Percentiles rank a stretch among this genome's conserved stretches.
Conservation (phyloP, 1,140 invertebrate genomes). For the Vollenhovia emeryi region DNA sequence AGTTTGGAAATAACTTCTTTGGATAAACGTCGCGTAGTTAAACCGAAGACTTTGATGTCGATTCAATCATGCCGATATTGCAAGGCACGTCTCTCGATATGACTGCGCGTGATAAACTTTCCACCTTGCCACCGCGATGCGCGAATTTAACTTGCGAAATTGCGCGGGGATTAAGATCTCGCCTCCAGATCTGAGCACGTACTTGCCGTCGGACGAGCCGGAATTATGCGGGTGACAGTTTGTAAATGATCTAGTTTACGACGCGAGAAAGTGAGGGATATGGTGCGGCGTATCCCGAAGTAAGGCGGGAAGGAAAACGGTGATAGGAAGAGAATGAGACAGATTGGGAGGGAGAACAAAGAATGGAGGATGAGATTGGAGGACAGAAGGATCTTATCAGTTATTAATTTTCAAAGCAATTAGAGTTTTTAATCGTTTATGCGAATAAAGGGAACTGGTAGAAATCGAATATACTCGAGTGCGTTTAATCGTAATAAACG, state of each 20-base stretch:
- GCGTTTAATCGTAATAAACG: neutral
- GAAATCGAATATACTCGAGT: neutral
- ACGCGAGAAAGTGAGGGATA: slow-evolving; percentile 61
- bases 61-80: neutral
- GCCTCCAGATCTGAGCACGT: slow-evolving; percentile 48
- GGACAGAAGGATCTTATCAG: slow-evolving; percentile 61
- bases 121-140: neutral
- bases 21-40: neutral
- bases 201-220: slow-evolving; percentile 40
- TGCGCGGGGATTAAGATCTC: slow-evolving; percentile 70
- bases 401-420: slow-evolving; percentile 77
- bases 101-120: slow-evolving; percentile 21
- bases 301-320: slow-evolving; percentile 62
- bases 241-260: slow-evolving; percentile 80
- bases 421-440: slow-evolving; percentile 63
- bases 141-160: slow-evolving; percentile 67
- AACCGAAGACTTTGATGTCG: slow-evolving; percentile 25
- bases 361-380: slow-evolving; percentile 29
- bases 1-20: neutral
- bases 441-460: neutral
- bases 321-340: neutral
- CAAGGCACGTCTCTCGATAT: neutral
- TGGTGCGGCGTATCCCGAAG: slow-evolving; percentile 35
- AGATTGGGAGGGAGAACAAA: slow-evolving; percentile 20
- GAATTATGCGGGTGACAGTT: slow-evolving; percentile 77